These are phyloP conservation scores for Temnopleurus reevesii DNA, from an alignment of 53 echinoderm and acorn worm genomes.

Conservation along the genomic window DNA sequence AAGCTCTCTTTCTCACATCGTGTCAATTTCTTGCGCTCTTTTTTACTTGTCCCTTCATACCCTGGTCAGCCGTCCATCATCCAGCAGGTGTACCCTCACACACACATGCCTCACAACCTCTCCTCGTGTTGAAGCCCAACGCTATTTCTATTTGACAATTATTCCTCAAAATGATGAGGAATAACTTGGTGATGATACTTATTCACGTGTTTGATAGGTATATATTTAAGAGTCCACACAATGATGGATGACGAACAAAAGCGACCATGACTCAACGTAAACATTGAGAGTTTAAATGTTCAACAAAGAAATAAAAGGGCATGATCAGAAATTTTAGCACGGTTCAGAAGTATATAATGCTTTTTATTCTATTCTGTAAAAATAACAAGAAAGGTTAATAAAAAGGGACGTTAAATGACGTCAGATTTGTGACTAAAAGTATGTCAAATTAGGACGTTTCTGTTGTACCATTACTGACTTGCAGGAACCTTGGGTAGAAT, in stretches of 20 bases:
- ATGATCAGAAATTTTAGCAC: too few relatives aligned
- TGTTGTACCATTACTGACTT: too few relatives aligned
- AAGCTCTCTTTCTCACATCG: slow-evolving; percentile 51
- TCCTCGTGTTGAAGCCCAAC: background rate
- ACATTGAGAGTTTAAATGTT: slow-evolving; percentile 26
- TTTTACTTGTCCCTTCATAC: slow-evolving; percentile 1
- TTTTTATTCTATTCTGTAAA: too few relatives aligned
- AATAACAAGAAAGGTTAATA: too few relatives aligned
- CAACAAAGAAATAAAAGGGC: too few relatives aligned
- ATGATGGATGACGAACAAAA: slow-evolving; percentile 15
- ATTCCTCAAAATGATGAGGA: background rate
- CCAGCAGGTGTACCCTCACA: background rate
- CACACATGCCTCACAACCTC: slow-evolving; percentile 28
- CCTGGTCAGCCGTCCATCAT: slow-evolving; percentile 20
- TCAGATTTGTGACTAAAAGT: too few relatives aligned
- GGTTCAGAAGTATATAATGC: too few relatives aligned
- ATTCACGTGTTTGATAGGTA: background rate
- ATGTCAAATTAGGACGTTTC: too few relatives aligned
- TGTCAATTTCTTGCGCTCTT: slow-evolving; percentile 53
- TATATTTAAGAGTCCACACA: background rate
- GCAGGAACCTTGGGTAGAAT: too few relatives aligned
- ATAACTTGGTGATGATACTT: slow-evolving; percentile 17
- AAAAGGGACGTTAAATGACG: too few relatives aligned
- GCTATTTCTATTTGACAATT: background rate
- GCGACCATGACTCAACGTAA: slow-evolving; percentile 1